These are phyloP conservation scores for Azemiops feae DNA, from an alignment of 2,113 vertebrate genomes.

Conservation along the genomic window DNA sequence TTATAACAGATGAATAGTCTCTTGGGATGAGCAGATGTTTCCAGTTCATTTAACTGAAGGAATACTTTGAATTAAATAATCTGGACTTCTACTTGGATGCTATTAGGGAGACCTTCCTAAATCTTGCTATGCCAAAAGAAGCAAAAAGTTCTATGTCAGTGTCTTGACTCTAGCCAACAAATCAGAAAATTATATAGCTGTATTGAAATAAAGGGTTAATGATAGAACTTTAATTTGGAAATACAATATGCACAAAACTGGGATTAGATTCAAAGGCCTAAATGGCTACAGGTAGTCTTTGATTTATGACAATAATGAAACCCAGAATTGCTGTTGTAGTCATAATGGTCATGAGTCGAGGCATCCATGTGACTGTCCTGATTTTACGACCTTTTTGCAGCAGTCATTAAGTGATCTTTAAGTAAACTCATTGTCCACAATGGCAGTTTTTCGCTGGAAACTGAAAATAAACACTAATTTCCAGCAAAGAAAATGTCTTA, in stretches of 20 bases:
- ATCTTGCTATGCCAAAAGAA: neutral
- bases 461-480: neutral
- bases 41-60: neutral
- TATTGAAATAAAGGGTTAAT: neutral
- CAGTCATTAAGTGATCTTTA: neutral
- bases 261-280: neutral
- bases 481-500: neutral
- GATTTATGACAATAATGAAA: neutral
- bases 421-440: neutral
- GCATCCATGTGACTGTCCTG: neutral
- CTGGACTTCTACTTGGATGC: neutral
- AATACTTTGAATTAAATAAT: neutral
- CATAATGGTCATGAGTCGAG: neutral
- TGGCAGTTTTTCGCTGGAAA: neutral
- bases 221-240: neutral
- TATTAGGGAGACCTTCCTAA: neutral
- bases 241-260: neutral
- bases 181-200: neutral
- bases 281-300: neutral
- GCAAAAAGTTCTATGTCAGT: neutral
- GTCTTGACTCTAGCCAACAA: neutral
- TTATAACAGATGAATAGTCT: neutral
- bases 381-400: neutral
- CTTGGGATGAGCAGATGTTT: neutral
- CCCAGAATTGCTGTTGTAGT: neutral